These are phyloP conservation scores for Dipodomys stephensi DNA, from an alignment of 2,113 vertebrate species.

Conservation along the genomic window DNA sequence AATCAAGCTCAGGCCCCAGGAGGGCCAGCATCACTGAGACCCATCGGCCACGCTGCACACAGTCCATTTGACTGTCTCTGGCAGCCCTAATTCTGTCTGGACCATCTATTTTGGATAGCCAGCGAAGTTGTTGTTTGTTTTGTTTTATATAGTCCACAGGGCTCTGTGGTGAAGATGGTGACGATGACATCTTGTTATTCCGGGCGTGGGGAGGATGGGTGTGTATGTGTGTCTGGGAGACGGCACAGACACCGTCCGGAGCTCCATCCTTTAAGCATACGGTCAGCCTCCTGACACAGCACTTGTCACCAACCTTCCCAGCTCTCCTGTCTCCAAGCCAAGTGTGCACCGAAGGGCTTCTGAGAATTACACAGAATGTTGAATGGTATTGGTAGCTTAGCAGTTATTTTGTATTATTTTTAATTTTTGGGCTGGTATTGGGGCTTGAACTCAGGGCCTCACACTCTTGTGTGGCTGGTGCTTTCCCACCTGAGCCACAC, in stretches of 20 bases:
- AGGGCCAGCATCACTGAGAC: background rate
- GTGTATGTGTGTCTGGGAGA: background rate
- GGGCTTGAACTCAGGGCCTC: too few species aligned
- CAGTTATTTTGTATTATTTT: background rate
- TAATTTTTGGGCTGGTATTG: too few species aligned
- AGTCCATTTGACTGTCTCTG: background rate
- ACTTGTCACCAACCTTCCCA: background rate
- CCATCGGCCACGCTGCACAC: background rate
- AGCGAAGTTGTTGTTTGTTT: constrained; percentile 60
- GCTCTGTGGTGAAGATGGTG: background rate
- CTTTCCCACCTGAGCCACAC: too few species aligned
- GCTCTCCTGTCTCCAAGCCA: background rate
- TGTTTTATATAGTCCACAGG: constrained; percentile 33
- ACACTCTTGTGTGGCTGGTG: too few species aligned
- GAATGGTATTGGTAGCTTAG: background rate
- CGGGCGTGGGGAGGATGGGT: constrained; percentile 9
- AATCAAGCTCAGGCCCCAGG: background rate
- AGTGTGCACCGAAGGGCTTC: background rate
- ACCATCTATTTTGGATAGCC: constrained; percentile 51
- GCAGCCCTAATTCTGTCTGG: constrained; percentile 34
- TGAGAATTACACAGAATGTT: background rate
- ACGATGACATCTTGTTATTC: constrained; percentile 48
- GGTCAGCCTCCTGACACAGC: background rate
- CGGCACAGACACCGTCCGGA: background rate
- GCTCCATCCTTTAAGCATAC: background rate